Conservation (phyloP, 2,113 vertebrate species). For the mouse (Mus musculus) region DNA sequence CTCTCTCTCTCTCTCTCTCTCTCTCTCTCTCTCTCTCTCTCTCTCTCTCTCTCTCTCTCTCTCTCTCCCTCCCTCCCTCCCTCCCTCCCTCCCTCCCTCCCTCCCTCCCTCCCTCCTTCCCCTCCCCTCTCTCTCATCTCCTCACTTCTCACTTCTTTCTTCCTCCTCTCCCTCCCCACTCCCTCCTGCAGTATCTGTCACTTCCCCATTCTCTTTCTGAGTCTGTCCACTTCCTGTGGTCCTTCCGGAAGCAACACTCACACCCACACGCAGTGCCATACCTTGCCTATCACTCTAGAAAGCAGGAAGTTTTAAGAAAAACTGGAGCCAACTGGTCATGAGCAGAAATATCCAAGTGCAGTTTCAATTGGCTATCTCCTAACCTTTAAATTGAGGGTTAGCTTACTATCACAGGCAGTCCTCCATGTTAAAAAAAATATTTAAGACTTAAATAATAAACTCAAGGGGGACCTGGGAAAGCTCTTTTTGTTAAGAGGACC, state of each 20-base stretch:
- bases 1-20: too few species aligned
- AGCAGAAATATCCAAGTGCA: neutral
- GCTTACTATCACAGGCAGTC: neutral
- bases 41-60: too few species aligned
- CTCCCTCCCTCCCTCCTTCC: accelerated
- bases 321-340: neutral
- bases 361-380: neutral
- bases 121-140: too few species aligned
- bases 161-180: too few species aligned
- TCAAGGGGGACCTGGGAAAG: neutral
- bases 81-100: too few species aligned
- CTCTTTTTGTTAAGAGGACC: neutral
- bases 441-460: neutral
- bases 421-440: neutral
- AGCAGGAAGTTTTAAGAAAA: constrained; percentile 1
- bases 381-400: neutral
- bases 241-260: neutral
- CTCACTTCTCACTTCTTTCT: too few species aligned
- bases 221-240: neutral
- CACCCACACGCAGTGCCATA: accelerated
- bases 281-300: neutral
- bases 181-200: neutral
- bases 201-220: neutral
- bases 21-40: too few species aligned
- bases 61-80: accelerated